Base-by-base conservation (phyloP, 1,140 invertebrate species). In the Bombus waltoni region DNA sequence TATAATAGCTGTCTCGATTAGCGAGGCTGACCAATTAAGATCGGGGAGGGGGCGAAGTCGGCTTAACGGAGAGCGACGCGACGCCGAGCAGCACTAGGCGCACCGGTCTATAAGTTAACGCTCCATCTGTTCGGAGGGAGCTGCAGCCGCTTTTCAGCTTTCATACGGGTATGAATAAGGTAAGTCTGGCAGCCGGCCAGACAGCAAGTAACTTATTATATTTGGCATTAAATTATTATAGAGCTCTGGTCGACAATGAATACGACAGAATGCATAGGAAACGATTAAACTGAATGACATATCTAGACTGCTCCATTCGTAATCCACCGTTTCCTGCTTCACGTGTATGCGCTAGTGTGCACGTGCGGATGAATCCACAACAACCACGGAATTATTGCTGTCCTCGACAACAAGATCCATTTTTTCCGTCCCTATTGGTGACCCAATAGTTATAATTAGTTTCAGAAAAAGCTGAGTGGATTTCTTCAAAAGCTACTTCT, bases 141-240 rank as follows among this genome's bases (percentile, higher is more conserved):
- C 15, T 76, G 59, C 68, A 82, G 83, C 78, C 88, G 92, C 92
- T 94, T 94, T 94, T 94, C 93, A 92, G 91, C 90, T 94, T 94
- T 93, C 92, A 94, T 91, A 92, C 85, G 93, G 92, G 93, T 91
- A 95, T 95, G 94, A 95, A 95, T 95, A 92, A 92, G 91, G 90
- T 90, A 91, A 91, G 89, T 87, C 91, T 94, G 94, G 94, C 94
- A 93, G 80, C 11, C 79, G 81, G 93, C 94, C 94, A 95, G 94
- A 93, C 93, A 94, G 92, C 94, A 93, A 95, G 93, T 95, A 94
- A 95, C 94, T 95, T 95, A 95, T 95, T 95, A 95, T 95, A 95
- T 95, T 93, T 95, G 93, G 93, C 94, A 94, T 95, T 94, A 95
- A 95, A 95, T 95, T 95, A 95, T 95, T 94, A 94, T 94, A 93